These are phyloP conservation scores for Spatulosminthurus flaviceps DNA, from an alignment of 2,888 invertebrate genomes.

Conservation along the genomic window DNA sequence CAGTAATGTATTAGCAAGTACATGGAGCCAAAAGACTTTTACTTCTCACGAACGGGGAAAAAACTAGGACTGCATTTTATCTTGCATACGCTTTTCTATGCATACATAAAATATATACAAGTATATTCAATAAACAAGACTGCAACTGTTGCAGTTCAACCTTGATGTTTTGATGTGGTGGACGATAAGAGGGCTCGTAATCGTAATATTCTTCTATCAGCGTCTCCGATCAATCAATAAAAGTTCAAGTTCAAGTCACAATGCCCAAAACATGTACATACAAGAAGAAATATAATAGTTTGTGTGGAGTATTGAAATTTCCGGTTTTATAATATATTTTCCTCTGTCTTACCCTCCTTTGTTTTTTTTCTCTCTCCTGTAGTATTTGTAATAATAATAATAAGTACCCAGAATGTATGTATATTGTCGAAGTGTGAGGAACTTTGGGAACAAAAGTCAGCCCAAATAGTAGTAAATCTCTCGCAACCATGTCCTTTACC, in stretches of 20 bases:
- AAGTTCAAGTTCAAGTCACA: conserved; percentile 59
- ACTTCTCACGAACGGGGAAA: background rate
- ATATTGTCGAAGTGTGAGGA: background rate
- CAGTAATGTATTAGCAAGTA: background rate
- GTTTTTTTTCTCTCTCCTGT: background rate
- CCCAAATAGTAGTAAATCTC: conserved; percentile 12
- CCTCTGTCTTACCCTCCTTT: background rate
- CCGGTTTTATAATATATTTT: conserved; percentile 35
- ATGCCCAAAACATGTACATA: background rate
- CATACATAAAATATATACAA: background rate
- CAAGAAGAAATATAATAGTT: too few relatives aligned
- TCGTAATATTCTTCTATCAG: conserved; percentile 47
- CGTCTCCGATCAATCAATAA: conserved; percentile 55
- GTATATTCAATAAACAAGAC: background rate
- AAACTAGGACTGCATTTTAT: conserved; percentile 13
- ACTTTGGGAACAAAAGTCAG: background rate
- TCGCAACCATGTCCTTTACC: background rate
- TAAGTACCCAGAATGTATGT: background rate
- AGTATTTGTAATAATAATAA: too few relatives aligned
- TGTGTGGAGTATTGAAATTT: conserved; percentile 21
- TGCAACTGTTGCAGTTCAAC: conserved; percentile 13
- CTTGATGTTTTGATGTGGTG: conserved; percentile 7
- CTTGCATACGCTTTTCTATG: too few relatives aligned
- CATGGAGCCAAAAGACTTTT: background rate
- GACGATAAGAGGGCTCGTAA: conserved; percentile 35